Base-by-base conservation (phyloP, 1,140 invertebrate genomes). In the Panonychus citri region DNA sequence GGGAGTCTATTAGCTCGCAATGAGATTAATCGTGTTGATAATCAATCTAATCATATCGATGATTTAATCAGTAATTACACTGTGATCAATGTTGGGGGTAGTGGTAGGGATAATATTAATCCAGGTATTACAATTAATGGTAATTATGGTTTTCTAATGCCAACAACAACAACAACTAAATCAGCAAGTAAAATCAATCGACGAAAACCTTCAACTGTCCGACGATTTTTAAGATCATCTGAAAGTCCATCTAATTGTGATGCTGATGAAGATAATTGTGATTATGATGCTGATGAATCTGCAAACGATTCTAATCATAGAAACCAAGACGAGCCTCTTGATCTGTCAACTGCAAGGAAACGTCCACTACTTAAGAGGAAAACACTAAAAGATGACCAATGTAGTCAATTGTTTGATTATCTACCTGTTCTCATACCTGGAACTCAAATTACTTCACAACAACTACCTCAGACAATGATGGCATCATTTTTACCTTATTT, bases 321-420 rank as follows among this genome's bases (percentile, higher is more conserved):
- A 49, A 3, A 28, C 21, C 28, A 59, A 39, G 25, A 39, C 3
- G 59, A 61, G 53, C 58, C 60, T 34, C 40, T 61, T 17, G 58
- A 61, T 34, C 46, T 61, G 21, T 61, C 58, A 19, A 25, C 53
- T 17, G n/a, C n/a, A n/a, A 59, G 34, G 15, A 57, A 57, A 53
- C 28, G 34, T 26, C 17, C 39, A 13, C 28, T 2, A 42, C 10
- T 13, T 10, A 30, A n/a, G 10, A n/a, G 15, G 24, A 17, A 51
- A 21, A 13, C 7, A 7, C 17, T 12, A 26, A 8, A 25, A 51
- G 17, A 17, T 27, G 49, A 12, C 10, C 1, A 17, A 2, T n/a
- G 24, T 7, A 54, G 3, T 4, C 8, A 17, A 40, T n/a, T 3
- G 7, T 21, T 7, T 24, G 53, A 42, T 2, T 28, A 3, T 54